Conservation (phyloP, 2,888 invertebrate genomes). For the Apotomis capreana region DNA sequence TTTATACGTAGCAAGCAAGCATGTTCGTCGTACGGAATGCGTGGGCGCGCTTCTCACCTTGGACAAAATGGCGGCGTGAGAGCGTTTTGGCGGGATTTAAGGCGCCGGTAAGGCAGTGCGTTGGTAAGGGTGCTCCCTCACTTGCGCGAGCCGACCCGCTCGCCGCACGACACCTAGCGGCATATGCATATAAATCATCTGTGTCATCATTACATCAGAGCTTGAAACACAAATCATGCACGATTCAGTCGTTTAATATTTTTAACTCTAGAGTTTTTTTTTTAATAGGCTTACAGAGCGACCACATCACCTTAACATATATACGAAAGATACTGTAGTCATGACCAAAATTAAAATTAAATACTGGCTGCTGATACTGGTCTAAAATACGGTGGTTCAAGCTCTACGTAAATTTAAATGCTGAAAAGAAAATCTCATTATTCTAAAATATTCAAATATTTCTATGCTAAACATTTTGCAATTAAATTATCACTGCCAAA, state of each 20-base stretch:
- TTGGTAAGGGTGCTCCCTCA: conserved; percentile 99
- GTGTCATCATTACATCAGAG: conserved; percentile 48
- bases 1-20: conserved; percentile 57
- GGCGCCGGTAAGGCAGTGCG: conserved; percentile 92
- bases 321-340: background rate
- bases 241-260: no score
- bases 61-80: conserved; percentile 82
- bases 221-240: conserved; percentile 29
- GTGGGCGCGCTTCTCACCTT: conserved; percentile 81
- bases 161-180: conserved; percentile 93
- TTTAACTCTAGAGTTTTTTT: background rate
- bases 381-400: conserved; percentile 50
- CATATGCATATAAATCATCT: conserved; percentile 78
- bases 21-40: conserved; percentile 67
- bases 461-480: conserved; percentile 56
- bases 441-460: conserved; percentile 52
- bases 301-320: no score
- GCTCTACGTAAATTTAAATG: conserved; percentile 65
- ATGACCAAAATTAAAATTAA: conserved; percentile 12
- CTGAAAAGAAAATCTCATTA: conserved; percentile 72
- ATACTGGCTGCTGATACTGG: conserved; percentile 39
- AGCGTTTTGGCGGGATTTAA: conserved; percentile 79
- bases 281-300: background rate
- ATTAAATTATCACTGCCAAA: conserved; percentile 68
- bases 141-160: conserved; percentile 93